These are phyloP conservation scores for Drosophila limbata DNA, from an alignment of 2,888 invertebrate species.

Conservation along the genomic window DNA sequence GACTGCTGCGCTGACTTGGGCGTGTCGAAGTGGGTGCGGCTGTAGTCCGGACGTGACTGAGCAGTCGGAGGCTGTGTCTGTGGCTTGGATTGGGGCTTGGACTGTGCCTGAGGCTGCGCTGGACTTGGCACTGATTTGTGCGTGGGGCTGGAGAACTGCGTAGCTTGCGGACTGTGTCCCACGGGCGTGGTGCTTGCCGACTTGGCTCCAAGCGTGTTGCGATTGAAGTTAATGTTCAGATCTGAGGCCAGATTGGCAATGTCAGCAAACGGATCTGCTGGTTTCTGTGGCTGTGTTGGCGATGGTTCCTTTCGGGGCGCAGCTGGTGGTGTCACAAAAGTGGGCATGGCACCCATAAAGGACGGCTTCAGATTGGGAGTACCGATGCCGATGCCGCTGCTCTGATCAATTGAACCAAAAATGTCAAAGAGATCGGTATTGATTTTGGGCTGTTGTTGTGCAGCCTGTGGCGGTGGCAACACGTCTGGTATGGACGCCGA, in stretches of 20 bases:
- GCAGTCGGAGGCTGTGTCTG: constrained; percentile 38
- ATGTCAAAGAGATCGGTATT: constrained; percentile 88
- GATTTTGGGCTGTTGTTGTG: constrained; percentile 64
- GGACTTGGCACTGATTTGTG: constrained; percentile 82
- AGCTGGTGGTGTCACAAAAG: constrained; percentile 62
- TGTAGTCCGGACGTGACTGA: constrained; percentile 86
- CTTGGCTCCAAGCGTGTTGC: constrained; percentile 80
- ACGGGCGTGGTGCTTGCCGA: constrained; percentile 82
- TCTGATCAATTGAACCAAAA: constrained; percentile 86
- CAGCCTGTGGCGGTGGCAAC: constrained; percentile 54
- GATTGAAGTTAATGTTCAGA: constrained; percentile 84
- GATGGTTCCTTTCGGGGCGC: constrained; percentile 85
- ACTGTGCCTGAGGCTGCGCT: constrained; percentile 21
- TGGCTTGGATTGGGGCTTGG: constrained; percentile 39
- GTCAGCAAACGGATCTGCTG: constrained; percentile 91
- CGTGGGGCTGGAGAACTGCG: constrained; percentile 85
- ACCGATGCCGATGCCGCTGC: constrained; percentile 35
- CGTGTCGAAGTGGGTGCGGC: constrained; percentile 90
- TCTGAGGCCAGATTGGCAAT: constrained; percentile 86
- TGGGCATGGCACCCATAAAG: constrained; percentile 61
- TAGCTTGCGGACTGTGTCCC: constrained; percentile 83
- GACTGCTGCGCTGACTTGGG: constrained; percentile 62
- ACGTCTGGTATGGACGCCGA: constrained; percentile 84
- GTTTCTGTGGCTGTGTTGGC: constrained; percentile 84
- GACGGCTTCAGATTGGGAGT: constrained; percentile 59